phyloP scores from a whole-genome alignment of 92 coral and sea anemone species.

The Porites cylindrica region DNA sequence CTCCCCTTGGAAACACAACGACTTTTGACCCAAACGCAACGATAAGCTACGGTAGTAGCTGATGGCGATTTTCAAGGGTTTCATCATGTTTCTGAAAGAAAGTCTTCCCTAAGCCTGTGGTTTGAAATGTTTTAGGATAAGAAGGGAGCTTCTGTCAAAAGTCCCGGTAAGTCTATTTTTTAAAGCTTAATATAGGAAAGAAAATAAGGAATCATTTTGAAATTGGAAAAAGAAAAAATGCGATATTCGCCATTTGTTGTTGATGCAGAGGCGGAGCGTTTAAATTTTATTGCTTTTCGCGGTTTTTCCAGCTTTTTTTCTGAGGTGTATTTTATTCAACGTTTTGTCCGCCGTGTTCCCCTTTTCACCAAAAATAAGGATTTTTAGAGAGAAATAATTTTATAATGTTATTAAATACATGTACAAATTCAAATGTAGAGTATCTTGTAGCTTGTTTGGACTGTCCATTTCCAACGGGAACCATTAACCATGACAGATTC shows the following conservation, averaged over 20 bases:
- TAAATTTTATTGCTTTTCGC: background rate
- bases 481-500: no score
- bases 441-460: no score
- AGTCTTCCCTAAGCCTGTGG: background rate
- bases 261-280: background rate
- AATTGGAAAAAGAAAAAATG: background rate
- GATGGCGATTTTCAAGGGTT: no score
- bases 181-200: background rate
- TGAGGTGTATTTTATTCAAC: background rate
- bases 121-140: conserved; percentile 6
- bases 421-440: no score
- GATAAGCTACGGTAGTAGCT: no score
- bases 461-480: no score
- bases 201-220: background rate
- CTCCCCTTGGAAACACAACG: conserved; percentile 4
- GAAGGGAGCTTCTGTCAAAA: background rate
- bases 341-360: background rate
- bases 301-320: background rate
- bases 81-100: no score
- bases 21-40: background rate
- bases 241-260: background rate
- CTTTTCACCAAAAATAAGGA: background rate
- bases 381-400: background rate
- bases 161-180: background rate
- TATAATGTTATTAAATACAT: no score